Evolutionary conservation across 1,140 invertebrate genomes (phyloP).

Genomic region (Habropoda laboriosa): DNA sequence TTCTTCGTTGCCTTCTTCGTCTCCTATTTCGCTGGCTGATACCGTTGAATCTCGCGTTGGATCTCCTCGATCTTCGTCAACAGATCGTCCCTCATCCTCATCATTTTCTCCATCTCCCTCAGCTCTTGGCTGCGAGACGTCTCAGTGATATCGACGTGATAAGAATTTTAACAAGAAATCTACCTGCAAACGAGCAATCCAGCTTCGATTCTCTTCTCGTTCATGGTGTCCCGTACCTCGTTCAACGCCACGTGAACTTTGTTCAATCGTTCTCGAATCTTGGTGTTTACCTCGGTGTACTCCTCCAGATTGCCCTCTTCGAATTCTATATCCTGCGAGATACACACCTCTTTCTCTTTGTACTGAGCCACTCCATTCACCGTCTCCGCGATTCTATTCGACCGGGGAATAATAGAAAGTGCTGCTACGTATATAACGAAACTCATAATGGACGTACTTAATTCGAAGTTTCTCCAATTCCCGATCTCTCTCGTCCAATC

Average conservation of each 20-base stretch:
- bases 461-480: constrained; percentile 63
- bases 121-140: constrained; percentile 58
- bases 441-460: constrained; percentile 43
- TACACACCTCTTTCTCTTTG: constrained; percentile 59
- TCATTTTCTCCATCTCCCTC: constrained; percentile 58
- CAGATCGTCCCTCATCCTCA: constrained; percentile 40
- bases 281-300: background rate
- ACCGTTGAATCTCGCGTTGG: constrained; percentile 36
- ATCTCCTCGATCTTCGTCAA: constrained; percentile 42
- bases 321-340: constrained; percentile 44
- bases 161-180: background rate
- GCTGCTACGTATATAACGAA: background rate
- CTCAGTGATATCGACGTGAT: constrained; percentile 11
- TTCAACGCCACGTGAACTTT: constrained; percentile 32
- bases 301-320: constrained; percentile 42
- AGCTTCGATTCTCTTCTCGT: constrained; percentile 50
- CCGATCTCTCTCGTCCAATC: constrained; percentile 62
- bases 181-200: constrained; percentile 37
- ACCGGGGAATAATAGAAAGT: background rate
- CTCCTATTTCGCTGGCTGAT: background rate
- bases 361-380: constrained; percentile 57
- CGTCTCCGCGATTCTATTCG: constrained; percentile 54
- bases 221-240: constrained; percentile 36
- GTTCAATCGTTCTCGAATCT: constrained; percentile 48
- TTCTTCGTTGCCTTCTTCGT: background rate